Conservation (phyloP, 2,888 invertebrate species). For the Lycophotia porphyrea region DNA sequence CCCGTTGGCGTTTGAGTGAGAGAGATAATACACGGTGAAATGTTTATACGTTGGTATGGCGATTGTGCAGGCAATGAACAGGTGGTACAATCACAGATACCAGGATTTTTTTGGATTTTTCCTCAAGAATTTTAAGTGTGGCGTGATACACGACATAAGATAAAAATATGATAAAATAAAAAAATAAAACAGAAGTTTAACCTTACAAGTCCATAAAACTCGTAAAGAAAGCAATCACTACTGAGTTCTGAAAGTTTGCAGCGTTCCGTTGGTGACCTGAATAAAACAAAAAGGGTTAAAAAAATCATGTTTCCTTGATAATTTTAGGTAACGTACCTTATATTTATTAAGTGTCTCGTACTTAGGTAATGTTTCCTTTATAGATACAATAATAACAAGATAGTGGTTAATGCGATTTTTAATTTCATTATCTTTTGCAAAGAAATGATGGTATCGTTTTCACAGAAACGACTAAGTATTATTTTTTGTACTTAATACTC, state of each 20-base stretch:
- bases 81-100: not conserved
- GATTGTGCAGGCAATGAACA: not conserved
- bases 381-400: constrained; percentile 19
- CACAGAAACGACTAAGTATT: not conserved
- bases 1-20: too few species aligned
- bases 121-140: not conserved
- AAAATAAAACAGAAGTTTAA: too few species aligned
- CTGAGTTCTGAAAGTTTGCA: not conserved
- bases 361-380: constrained; percentile 10
- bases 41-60: not conserved
- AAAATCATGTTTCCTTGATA: not conserved
- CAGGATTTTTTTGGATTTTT: not conserved
- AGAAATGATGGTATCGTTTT: constrained; percentile 28
- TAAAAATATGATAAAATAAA: too few species aligned
- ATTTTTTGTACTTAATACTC: not conserved
- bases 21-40: not conserved
- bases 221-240: not conserved
- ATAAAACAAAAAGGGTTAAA: not conserved
- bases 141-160: not conserved
- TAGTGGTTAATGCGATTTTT: constrained; percentile 26
- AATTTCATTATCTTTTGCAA: constrained; percentile 29
- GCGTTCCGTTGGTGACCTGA: not conserved
- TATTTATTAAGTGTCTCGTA: constrained; percentile 18
- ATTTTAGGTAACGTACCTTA: not conserved
- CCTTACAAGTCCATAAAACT: not conserved